Evolutionary conservation across 2,888 invertebrate genomes (phyloP), one percentile per base, ranked within the genome.

Genomic region (Synanthedon tipuliformis): DNA sequence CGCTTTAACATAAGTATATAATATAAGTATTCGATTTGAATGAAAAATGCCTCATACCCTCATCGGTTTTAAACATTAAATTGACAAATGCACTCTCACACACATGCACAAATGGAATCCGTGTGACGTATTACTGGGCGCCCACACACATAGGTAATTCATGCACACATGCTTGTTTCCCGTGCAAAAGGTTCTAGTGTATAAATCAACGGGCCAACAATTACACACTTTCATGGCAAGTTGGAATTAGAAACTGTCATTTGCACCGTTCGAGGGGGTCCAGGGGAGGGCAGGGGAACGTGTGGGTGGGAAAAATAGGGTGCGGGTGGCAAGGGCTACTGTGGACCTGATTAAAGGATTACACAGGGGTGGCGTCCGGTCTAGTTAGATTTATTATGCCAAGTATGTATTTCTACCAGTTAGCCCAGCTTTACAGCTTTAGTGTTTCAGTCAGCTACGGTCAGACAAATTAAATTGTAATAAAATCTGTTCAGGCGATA

Each of bases 201-300:
- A 87, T 87, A 87, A 87, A 87, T 87, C 86, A 86, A 78, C 84
- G 74, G 73, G 74, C 75, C 86, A 84, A 87, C 88, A 88, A 88
- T 88, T 88, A 87, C 88, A 88, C 87, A 88, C 86, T 88, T 86
- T 85, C 87, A 86, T 87, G 88, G 85, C 87, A 86, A 87, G 83
- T 85, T 84, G 83, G 88, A 88, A 88, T 88, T 88, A 88, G 88
- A 87, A 88, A 88, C 88, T 88, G 88, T 88, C 88, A 88, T 88
- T 88, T 88, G 87, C 88, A 88, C 83, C 85, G 78, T 86, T 83
- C 79, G 78, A 78, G 81, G 82, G 82, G 79, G 75, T 63, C 61
- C 63, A 59, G 59, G 58, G 64, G 61, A 59, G 58, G 56, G 56
- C 52, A 59, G 66, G 68, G 69, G 65, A 64, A 61, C 68, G 69